These are phyloP conservation scores for Dichetophora obliterata DNA, from an alignment of 2,888 invertebrate genomes.

Conservation along the genomic window DNA sequence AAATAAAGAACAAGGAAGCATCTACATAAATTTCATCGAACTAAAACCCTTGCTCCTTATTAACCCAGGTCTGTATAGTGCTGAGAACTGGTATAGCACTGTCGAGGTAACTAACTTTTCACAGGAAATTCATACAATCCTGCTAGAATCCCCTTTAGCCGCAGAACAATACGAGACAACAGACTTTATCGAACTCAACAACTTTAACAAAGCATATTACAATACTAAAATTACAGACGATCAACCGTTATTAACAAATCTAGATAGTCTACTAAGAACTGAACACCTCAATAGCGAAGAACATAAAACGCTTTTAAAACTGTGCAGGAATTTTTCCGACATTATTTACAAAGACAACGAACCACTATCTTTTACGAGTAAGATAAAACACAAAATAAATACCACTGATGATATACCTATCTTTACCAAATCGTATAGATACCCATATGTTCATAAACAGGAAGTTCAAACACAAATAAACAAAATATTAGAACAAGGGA, in stretches of 20 bases:
- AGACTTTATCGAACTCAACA: not conserved
- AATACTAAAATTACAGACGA: not conserved
- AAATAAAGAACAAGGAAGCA: slow-evolving; percentile 26
- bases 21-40: not conserved
- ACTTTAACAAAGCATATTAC: not conserved
- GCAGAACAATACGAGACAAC: not conserved
- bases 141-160: not conserved
- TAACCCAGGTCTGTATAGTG: not conserved
- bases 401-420: slow-evolving; percentile 48
- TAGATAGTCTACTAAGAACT: too few relatives aligned
- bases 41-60: not conserved
- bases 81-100: not conserved
- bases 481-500: too few relatives aligned
- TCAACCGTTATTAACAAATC: not conserved
- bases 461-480: too few relatives aligned
- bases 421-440: slow-evolving; percentile 43
- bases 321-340: too few relatives aligned
- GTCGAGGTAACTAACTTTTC: not conserved
- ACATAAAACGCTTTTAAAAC: too few relatives aligned
- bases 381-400: slow-evolving; percentile 44
- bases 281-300: too few relatives aligned
- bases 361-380: too few relatives aligned
- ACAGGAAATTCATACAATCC: not conserved
- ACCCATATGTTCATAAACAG: too few relatives aligned
- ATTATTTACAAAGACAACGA: too few relatives aligned